Conservation (phyloP, 2,888 invertebrate genomes). For the Eulithis prunata region DNA sequence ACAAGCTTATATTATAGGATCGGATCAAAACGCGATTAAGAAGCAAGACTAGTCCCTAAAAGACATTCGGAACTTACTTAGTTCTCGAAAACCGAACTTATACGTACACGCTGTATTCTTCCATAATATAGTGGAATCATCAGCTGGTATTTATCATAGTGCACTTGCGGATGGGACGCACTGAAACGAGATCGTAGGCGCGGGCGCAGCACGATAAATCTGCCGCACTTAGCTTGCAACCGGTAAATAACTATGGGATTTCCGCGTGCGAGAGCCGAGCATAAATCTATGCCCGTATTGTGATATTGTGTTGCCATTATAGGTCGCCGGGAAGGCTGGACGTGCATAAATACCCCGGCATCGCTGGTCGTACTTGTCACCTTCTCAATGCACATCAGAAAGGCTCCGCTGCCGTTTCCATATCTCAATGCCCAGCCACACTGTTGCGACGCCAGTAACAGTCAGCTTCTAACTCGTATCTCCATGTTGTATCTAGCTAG, state of each 20-base stretch:
- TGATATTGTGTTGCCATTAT: conserved; percentile 85
- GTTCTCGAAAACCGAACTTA: no score
- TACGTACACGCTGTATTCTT: conserved; percentile 38
- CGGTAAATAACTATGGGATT: conserved; percentile 85
- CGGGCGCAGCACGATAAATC: conserved; percentile 79
- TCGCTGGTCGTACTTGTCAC: conserved; percentile 51
- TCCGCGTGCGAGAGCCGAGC: conserved; percentile 81
- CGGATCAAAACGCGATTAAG: neutral
- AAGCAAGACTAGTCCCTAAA: no score
- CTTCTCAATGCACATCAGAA: conserved; percentile 54
- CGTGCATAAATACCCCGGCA: conserved; percentile 75
- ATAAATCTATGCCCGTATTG: conserved; percentile 83
- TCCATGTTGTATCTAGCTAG: conserved; percentile 23
- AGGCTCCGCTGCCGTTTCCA: conserved; percentile 53
- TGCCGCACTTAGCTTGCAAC: conserved; percentile 83
- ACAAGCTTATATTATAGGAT: neutral
- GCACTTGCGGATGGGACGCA: conserved; percentile 61
- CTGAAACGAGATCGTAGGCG: conserved; percentile 77
- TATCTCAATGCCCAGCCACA: conserved; percentile 53
- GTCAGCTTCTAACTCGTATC: conserved; percentile 32
- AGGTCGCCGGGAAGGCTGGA: conserved; percentile 70
- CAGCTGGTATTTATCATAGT: conserved; percentile 61
- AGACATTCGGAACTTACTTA: no score
- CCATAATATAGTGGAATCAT: conserved; percentile 64
- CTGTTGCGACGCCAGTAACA: conserved; percentile 45